Percentiles rank a stretch among this genome's conserved stretches.
Conservation (phyloP, 2,888 invertebrate genomes). For the Caenorhabditis macrosperma region DNA sequence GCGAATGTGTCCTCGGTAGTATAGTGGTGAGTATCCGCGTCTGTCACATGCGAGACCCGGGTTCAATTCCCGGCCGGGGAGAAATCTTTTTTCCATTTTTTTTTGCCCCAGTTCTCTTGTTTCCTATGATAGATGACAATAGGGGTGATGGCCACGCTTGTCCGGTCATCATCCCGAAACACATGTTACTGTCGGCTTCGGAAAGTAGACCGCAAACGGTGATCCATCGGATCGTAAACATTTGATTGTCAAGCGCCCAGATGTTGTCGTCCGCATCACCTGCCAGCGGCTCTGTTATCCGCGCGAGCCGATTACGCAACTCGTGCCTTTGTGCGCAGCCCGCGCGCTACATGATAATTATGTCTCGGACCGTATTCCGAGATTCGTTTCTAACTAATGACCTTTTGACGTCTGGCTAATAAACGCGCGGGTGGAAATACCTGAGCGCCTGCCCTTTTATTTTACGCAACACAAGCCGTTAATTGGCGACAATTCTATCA, state of each 20-base stretch:
- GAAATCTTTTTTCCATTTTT: slow-evolving; percentile 56
- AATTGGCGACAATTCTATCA: slow-evolving; percentile 50
- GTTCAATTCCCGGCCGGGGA: slow-evolving; percentile 79
- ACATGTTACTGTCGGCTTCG: slow-evolving; percentile 15
- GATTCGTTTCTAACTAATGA: slow-evolving; percentile 45
- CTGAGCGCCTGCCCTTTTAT: slow-evolving; percentile 18
- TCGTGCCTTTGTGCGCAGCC: slow-evolving; percentile 28
- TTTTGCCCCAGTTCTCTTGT: background rate
- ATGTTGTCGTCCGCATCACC: slow-evolving; percentile 51
- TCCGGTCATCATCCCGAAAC: slow-evolving; percentile 32
- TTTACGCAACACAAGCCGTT: slow-evolving; percentile 54
- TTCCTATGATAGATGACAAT: background rate
- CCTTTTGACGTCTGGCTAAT: slow-evolving; percentile 57
- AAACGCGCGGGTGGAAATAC: slow-evolving; percentile 39
- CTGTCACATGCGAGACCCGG: slow-evolving; percentile 79
- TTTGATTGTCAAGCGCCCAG: slow-evolving; percentile 56
- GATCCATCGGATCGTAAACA: slow-evolving; percentile 58
- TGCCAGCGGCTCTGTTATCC: slow-evolving; percentile 35
- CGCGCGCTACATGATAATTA: slow-evolving; percentile 53
- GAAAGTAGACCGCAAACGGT: slow-evolving; percentile 25
- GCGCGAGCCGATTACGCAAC: slow-evolving; percentile 49
- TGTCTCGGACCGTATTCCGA: slow-evolving; percentile 39
- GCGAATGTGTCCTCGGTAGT: slow-evolving; percentile 73
- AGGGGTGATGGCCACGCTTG: background rate
- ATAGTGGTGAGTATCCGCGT: slow-evolving; percentile 79